Conservation (phyloP, 2,113 vertebrate genomes). For the Pterocles burchelli region DNA sequence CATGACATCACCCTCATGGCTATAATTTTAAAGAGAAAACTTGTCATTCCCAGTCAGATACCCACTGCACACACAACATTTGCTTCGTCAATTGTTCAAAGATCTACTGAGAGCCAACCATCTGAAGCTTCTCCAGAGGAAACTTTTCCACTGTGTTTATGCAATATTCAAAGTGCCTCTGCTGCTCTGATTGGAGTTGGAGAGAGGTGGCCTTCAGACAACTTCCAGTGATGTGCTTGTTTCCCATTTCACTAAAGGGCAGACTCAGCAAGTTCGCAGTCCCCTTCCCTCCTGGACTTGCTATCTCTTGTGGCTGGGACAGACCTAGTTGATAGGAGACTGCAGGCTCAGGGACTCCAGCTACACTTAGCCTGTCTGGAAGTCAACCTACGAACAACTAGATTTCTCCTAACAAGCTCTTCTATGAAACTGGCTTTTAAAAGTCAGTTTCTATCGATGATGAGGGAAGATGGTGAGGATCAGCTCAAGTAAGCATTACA, state of each 20-base stretch:
- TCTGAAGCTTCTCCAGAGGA: slow-evolving; percentile 14
- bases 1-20: slow-evolving; percentile 1
- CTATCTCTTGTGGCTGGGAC: neutral
- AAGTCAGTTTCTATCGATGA: neutral
- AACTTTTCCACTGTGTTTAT: neutral
- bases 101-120: neutral
- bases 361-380: neutral
- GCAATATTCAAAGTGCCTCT: neutral
- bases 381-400: neutral
- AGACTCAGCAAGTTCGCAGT: neutral
- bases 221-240: neutral
- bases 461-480: neutral
- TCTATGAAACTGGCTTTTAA: neutral
- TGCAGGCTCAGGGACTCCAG: neutral
- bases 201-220: neutral
- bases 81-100: neutral
- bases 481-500: slow-evolving; percentile 3
- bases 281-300: neutral
- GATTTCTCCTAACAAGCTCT: neutral
- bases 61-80: neutral
- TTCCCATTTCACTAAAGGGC: neutral
- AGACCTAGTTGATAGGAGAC: neutral
- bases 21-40: slow-evolving; percentile 34
- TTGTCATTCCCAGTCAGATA: slow-evolving; percentile 34
- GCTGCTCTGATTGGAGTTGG: neutral